Evolutionary conservation across 2,113 vertebrate species (phyloP), one percentile per base, ranked within the genome.

Genomic region (Nothobranchius furzeri): DNA sequence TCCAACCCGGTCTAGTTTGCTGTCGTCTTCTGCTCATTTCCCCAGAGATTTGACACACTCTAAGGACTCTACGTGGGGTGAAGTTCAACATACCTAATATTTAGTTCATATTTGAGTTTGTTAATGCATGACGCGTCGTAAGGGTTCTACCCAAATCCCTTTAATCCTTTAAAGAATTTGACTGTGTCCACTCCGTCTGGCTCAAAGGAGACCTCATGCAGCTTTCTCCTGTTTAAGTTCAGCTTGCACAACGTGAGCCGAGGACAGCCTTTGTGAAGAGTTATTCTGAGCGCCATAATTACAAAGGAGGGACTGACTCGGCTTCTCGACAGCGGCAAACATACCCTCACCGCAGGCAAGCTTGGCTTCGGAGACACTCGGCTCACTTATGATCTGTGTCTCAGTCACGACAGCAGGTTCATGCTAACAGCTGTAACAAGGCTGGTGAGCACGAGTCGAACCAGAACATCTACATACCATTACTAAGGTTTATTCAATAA

Each of bases 241-340:
- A 30, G 61, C 67, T 46, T 70, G 70, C 80, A 60, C 55, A 69
- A 54, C 77, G 56, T 64, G 46, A 78, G 45, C 67, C 68, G 66
- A n/a, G 64, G 15, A 55, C 55, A 61, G 76, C 55, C 77, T 66
- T 79, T 68, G 81, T 77, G 56, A 11, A 50, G 40, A 70, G 78
- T 81, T 90, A 89, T 92, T 92, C 87, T 82, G 40, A 70, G 84
- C 73, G 60, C 65, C 68, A 57, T 89, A 92, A 92, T 91, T 92
- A 92, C 82, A 87, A 83, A 86, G 91, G 78, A 86, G 88, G 82
- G 65, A 81, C 68, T 70, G 62, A 81, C 64, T 87, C 65, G 51
- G 68, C 83, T 83, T 81, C 78, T 72, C 50, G 5, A 70, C 64
- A 42, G 63, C 76, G 82, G 69, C 67, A 78, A 76, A 76, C 70